phyloP scores from a whole-genome alignment of 2,113 vertebrate genomes.

The Podarcis raffonei region DNA sequence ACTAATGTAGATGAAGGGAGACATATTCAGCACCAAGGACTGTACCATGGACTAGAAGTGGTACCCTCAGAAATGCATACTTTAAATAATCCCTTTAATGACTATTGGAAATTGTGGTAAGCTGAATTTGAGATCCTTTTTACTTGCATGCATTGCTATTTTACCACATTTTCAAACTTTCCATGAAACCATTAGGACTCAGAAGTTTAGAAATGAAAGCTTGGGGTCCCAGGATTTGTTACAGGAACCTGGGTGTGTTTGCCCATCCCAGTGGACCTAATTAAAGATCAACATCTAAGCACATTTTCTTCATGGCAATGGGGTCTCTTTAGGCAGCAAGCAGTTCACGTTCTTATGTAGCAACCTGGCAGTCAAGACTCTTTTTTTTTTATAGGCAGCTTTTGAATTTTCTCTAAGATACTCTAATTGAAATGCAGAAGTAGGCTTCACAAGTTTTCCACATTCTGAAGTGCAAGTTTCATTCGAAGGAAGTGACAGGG shows the following conservation, averaged over 20 bases:
- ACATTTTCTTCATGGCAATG: slow-evolving; percentile 57
- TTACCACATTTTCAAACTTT: background rate
- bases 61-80: background rate
- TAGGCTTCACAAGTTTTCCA: slow-evolving; percentile 65
- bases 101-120: background rate
- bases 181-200: background rate
- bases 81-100: background rate
- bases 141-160: background rate
- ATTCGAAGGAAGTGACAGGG: slow-evolving; percentile 54
- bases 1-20: background rate
- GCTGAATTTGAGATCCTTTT: background rate
- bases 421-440: slow-evolving; percentile 79
- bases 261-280: background rate
- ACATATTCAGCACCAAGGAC: background rate
- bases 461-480: slow-evolving; percentile 40
- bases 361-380: slow-evolving; percentile 60
- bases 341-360: slow-evolving; percentile 59
- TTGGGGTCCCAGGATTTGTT: background rate
- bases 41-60: background rate
- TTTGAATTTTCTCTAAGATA: slow-evolving; percentile 71
- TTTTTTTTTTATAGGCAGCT: slow-evolving; percentile 59
- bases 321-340: slow-evolving; percentile 57
- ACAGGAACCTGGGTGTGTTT: background rate
- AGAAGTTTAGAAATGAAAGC: background rate
- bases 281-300: background rate